Base-by-base conservation (phyloP, 2,888 invertebrate species). In the Mimas tiliae region DNA sequence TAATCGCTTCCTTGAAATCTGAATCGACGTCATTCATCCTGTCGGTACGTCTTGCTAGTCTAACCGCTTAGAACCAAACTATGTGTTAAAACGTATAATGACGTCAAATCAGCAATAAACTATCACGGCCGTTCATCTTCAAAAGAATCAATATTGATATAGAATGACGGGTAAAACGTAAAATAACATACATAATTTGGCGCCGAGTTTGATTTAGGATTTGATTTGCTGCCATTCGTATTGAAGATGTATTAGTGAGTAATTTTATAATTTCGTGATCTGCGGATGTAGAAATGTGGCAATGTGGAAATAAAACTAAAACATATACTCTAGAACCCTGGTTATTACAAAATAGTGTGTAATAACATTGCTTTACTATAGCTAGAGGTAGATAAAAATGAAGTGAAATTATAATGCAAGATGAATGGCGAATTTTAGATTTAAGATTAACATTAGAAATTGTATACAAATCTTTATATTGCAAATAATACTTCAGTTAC, bases 141-240 rank as follows among this genome's bases (percentile, higher is more conserved):
- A 48, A 58, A 65, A 65, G 65, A 65, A 65, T 65, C 55, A 65
- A 65, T 65, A 65, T 65, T 58, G 33, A 42, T 64, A 53, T 55
- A 47, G 64, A 21, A 58, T 48, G 65, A 21, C 45, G 47, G 48
- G 38, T 48, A 48, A 34, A 21, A 48, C 19, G 33, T 58, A 58
- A 65, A 58, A 53, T 65, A 58, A 38, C 34, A 51, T 21, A 65
- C 55, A 48, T 58, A 58, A 74, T 78, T 80, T 83, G 79, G 79
- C 79, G 74, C 67, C 72, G 66, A 70, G 66, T 73, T 76, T 71
- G 70, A 74, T 70, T 77, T 81, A 76, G 65, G 58, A 68, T 75
- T 71, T 76, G 76, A 83, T 84, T 84, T 83, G 84, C 67, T 63
- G 52, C 68, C 74, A 16, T 42, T 53, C 70, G 66, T 68, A 66